phyloP scores from a whole-genome alignment of 2,888 invertebrate genomes.

The Drosophila greeni region DNA sequence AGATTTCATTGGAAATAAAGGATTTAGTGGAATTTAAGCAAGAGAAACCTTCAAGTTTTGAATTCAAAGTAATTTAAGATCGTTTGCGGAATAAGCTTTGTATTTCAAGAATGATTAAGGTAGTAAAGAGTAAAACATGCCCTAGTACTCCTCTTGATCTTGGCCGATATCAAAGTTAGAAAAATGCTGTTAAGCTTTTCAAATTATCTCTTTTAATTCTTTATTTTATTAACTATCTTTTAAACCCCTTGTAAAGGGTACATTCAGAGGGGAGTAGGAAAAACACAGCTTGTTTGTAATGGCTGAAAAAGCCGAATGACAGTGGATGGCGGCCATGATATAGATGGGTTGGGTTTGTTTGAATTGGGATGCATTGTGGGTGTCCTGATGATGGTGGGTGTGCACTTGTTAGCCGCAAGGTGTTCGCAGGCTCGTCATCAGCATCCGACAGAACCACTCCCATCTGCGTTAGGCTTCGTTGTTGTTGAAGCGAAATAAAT shows the following conservation, averaged over 20 bases:
- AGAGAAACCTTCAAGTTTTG: too few relatives aligned
- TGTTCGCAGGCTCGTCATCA: constrained; percentile 44
- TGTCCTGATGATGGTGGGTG: constrained; percentile 3
- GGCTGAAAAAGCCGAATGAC: constrained; percentile 40
- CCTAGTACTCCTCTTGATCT: too few relatives aligned
- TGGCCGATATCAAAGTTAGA: not conserved
- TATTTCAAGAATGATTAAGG: not conserved
- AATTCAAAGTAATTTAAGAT: too few relatives aligned
- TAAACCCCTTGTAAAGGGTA: constrained; percentile 5
- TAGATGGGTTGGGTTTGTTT: constrained; percentile 18
- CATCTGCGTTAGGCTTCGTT: constrained; percentile 22
- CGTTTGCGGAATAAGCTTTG: not conserved
- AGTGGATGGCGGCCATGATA: constrained; percentile 34
- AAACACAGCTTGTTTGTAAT: constrained; percentile 55
- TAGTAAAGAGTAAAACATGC: not conserved
- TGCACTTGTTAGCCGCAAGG: constrained; percentile 72
- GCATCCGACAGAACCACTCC: constrained; percentile 1
- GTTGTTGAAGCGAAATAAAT: constrained; percentile 64
- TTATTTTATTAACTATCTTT: not conserved
- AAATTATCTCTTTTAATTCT: not conserved
- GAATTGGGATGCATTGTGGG: constrained; percentile 20
- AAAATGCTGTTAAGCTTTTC: not conserved
- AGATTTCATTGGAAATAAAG: not conserved
- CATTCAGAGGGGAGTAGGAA: constrained; percentile 6
- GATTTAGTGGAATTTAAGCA: not conserved